A percentile compares a stretch with the other conserved stretches of the same genome.
Conservation (phyloP, 2,797 vertebrate species). For the Sparidentex hasta region DNA sequence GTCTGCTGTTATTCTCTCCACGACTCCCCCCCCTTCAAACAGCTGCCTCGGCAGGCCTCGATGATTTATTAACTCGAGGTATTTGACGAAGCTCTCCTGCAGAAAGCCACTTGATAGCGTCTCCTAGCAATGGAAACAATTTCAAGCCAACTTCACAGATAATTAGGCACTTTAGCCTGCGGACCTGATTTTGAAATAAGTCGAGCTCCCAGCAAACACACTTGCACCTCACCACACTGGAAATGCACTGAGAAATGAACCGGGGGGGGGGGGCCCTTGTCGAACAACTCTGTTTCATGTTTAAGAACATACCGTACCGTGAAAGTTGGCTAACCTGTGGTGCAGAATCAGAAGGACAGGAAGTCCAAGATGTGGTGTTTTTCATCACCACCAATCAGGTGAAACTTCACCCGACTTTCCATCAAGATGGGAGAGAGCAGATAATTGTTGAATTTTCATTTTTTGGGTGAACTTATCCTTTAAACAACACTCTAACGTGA, state of each 20-base stretch:
- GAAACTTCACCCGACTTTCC: no score
- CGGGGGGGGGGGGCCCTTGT: slow-evolving; percentile 1
- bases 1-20: slow-evolving; percentile 36
- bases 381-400: neutral
- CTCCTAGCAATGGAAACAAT: slow-evolving; percentile 80
- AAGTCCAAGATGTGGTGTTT: neutral
- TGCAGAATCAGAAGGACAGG: neutral
- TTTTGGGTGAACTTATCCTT: no score
- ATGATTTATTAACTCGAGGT: slow-evolving; percentile 82
- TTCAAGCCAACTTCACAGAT: slow-evolving; percentile 83
- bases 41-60: slow-evolving; percentile 51
- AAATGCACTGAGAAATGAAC: slow-evolving; percentile 30
- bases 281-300: slow-evolving; percentile 27
- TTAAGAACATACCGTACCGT: slow-evolving; percentile 36
- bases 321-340: slow-evolving; percentile 3
- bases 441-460: no score
- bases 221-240: slow-evolving; percentile 37
- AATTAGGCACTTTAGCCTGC: slow-evolving; percentile 82
- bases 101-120: slow-evolving; percentile 76
- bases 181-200: slow-evolving; percentile 78
- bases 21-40: slow-evolving; percentile 38
- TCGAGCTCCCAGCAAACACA: slow-evolving; percentile 52
- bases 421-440: no score
- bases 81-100: slow-evolving; percentile 77
- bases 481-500: neutral